These are phyloP conservation scores for Koerneria pararmatus DNA, from an alignment of 2,888 invertebrate species.

Conservation along the genomic window DNA sequence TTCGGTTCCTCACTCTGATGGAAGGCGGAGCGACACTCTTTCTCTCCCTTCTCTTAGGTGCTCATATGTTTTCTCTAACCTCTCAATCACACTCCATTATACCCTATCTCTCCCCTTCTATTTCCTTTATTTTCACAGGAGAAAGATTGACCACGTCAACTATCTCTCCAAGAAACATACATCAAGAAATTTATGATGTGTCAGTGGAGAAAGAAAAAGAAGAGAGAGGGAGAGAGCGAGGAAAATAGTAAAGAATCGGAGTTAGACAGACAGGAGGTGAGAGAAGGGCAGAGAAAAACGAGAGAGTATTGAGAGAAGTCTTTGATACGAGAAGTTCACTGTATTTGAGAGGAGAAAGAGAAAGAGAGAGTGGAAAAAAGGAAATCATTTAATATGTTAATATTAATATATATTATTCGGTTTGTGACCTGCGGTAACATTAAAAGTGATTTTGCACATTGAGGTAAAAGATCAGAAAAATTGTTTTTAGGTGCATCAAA, in stretches of 20 bases:
- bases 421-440: no score
- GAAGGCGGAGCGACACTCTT: constrained; percentile 8
- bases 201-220: no score
- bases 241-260: constrained; percentile 1
- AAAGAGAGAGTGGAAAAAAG: constrained; percentile 6
- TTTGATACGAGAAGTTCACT: no score
- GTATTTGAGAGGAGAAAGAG: constrained; percentile 1
- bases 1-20: constrained; percentile 8
- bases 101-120: no score
- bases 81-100: constrained; percentile 17
- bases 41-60: neutral
- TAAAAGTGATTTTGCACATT: no score
- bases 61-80: neutral
- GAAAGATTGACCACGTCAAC: constrained; percentile 27
- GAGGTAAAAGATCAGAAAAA: no score
- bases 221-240: constrained; percentile 3
- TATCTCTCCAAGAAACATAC: constrained; percentile 29
- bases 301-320: no score
- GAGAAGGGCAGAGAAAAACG: no score
- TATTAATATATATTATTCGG: no score
- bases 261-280: no score
- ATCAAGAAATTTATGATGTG: constrained; percentile 45
- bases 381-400: neutral
- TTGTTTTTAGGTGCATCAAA: no score
- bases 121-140: no score